Evolutionary conservation across 2,113 vertebrate species (phyloP).

Genomic region (Psittacula cyanocephala): DNA sequence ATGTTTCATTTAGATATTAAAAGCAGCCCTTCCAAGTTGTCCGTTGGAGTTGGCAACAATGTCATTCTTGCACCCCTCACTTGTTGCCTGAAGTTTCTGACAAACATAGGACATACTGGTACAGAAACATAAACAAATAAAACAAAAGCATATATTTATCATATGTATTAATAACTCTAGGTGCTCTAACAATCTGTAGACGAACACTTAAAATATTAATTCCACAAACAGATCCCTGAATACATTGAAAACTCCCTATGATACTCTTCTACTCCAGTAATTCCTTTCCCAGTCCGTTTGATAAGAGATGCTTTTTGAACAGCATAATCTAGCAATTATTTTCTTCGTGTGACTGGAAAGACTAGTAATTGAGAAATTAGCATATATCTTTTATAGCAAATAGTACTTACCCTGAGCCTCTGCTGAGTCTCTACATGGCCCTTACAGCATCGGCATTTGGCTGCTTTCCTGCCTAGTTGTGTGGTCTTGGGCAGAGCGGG

Average conservation of each 20-base stretch:
- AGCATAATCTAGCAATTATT: not conserved
- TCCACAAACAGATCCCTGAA: not conserved
- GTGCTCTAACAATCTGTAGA: not conserved
- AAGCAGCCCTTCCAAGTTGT: conserved; percentile 13
- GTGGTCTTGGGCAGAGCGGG: conserved; percentile 2
- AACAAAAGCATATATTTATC: not conserved
- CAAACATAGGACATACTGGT: not conserved
- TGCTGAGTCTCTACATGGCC: conserved; percentile 10
- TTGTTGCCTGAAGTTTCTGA: not conserved
- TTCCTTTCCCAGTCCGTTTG: not conserved
- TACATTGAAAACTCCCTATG: not conserved
- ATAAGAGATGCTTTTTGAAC: not conserved
- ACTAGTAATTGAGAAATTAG: not conserved
- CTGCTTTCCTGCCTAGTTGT: conserved; percentile 25
- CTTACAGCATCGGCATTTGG: not conserved
- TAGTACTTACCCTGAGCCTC: not conserved
- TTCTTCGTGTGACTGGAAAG: not conserved
- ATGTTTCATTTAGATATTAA: conserved; percentile 7
- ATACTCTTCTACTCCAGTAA: not conserved
- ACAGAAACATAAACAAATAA: not conserved
- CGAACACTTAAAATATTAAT: not conserved
- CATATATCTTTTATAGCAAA: not conserved
- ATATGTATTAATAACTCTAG: not conserved
- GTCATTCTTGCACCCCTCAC: not conserved
- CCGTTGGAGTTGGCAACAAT: not conserved